Evolutionary conservation across 2,888 invertebrate species (phyloP).

Genomic region (Petrolisthes manimaculis): DNA sequence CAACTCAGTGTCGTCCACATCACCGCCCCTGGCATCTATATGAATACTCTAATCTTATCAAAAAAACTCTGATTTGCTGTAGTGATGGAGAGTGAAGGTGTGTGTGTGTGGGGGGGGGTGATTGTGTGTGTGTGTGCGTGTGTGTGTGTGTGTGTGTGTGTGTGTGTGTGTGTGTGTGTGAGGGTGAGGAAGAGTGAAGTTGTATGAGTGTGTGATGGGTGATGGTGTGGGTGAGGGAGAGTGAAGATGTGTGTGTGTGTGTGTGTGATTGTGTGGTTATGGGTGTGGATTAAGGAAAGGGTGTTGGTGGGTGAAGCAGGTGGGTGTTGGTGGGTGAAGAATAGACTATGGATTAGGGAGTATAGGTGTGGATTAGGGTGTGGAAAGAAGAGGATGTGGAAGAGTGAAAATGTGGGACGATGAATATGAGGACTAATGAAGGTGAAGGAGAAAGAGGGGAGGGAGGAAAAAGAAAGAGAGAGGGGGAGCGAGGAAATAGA

Average conservation of each 20-base stretch:
- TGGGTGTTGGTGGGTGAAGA: background rate
- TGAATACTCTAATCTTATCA: no score
- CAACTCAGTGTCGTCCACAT: no score
- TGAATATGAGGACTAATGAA: background rate
- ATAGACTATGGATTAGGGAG: background rate
- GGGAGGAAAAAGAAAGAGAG: background rate
- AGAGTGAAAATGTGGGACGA: background rate
- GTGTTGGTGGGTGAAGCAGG: background rate
- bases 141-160: no score
- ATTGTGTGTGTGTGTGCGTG: no score
- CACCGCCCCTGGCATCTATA: no score
- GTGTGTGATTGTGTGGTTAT: no score
- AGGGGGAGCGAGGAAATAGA: background rate
- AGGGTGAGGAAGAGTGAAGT: no score
- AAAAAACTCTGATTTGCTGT: background rate
- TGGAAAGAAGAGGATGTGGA: background rate
- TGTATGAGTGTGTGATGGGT: background rate
- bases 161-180: no score
- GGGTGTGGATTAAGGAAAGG: background rate
- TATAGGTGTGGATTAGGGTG: background rate
- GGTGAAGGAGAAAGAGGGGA: background rate
- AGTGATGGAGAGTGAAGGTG: background rate
- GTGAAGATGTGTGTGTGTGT: no score
- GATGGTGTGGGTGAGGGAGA: background rate
- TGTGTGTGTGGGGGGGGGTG: no score